phyloP scores from a whole-genome alignment of 2,797 vertebrate genomes.

The Hydrolagus colliei region DNA sequence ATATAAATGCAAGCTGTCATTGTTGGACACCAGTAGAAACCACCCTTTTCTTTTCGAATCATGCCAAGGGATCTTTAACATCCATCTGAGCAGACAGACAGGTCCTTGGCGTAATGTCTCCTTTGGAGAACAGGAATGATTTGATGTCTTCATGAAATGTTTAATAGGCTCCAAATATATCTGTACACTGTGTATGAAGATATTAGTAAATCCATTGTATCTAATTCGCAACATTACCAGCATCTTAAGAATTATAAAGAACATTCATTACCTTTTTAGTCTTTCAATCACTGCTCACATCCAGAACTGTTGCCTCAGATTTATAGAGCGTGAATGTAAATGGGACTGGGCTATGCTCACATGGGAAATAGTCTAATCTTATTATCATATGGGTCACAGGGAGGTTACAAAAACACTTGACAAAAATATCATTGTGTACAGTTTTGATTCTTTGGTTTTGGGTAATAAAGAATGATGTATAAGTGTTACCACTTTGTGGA shows the following conservation, averaged over 20 bases:
- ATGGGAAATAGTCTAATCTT: constrained; percentile 26
- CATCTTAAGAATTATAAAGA: neutral
- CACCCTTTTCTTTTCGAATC: too few relatives aligned
- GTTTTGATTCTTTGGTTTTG: neutral
- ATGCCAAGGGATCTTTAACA: too few relatives aligned
- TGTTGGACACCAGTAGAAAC: too few relatives aligned
- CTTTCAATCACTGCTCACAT: neutral
- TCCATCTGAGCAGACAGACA: too few relatives aligned
- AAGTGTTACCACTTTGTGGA: neutral
- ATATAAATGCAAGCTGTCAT: too few relatives aligned
- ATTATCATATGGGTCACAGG: neutral
- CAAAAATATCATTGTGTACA: constrained; percentile 9
- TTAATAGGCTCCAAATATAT: neutral
- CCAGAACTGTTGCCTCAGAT: constrained; percentile 15
- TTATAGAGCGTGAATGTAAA: constrained; percentile 24
- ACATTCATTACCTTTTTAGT: neutral
- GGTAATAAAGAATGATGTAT: neutral
- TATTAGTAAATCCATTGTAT: neutral
- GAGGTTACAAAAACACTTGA: constrained; percentile 25
- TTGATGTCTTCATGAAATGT: neutral
- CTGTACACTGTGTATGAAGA: neutral
- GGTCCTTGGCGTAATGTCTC: too few relatives aligned
- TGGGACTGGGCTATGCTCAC: constrained; percentile 5
- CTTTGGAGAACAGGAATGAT: neutral
- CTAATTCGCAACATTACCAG: neutral